Percentiles rank a stretch among this genome's conserved stretches.
These are phyloP conservation scores for Junonia oenone DNA, from an alignment of 2,888 invertebrate species.

Conservation along the genomic window DNA sequence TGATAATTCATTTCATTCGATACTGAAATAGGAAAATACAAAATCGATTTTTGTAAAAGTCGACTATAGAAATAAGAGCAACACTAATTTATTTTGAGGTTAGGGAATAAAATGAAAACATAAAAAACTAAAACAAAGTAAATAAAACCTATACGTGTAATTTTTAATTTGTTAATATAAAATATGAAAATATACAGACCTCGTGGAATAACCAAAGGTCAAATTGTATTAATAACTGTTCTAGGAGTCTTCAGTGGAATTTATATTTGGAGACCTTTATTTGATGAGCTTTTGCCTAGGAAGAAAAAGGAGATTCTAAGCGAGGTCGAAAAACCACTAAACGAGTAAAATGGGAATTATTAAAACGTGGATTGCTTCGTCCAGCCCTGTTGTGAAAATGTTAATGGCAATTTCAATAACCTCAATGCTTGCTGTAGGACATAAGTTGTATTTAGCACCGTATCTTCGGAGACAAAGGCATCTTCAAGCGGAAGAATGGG, in stretches of 20 bases:
- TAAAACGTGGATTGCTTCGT: conserved; percentile 41
- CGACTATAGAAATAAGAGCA: background rate
- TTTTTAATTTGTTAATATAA: background rate
- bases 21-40: too few relatives aligned
- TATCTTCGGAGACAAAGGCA: conserved; percentile 43
- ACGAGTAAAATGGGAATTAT: conserved; percentile 44
- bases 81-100: background rate
- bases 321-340: conserved; percentile 23
- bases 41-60: background rate
- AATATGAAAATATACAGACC: conserved; percentile 65
- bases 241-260: conserved; percentile 67
- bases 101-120: conserved; percentile 4
- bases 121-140: background rate
- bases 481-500: conserved; percentile 57
- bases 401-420: conserved; percentile 62
- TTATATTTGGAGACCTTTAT: conserved; percentile 75
- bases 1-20: too few relatives aligned
- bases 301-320: conserved; percentile 32
- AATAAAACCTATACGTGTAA: too few relatives aligned
- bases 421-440: conserved; percentile 42
- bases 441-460: conserved; percentile 50
- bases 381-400: conserved; percentile 53
- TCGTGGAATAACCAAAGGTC: conserved; percentile 54
- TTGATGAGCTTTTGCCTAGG: conserved; percentile 48
- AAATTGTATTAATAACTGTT: conserved; percentile 56